Base-by-base conservation (phyloP, 2,888 invertebrate species). In the Eupithecia exiguata region DNA sequence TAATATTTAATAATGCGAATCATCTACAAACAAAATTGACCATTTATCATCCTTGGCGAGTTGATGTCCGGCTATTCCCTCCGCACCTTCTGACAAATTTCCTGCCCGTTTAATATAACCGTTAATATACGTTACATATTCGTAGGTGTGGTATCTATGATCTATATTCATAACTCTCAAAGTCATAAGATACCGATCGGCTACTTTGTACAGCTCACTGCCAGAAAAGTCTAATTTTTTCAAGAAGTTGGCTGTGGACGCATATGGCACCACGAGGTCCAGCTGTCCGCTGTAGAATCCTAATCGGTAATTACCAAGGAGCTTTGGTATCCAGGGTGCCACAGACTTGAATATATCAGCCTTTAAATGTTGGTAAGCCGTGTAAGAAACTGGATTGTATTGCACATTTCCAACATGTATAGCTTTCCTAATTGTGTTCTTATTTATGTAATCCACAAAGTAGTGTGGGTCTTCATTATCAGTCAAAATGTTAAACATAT, bases 401-500 rank as follows among this genome's bases (percentile, higher is more conserved):
- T 58, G 30, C 35, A 70, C 35, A 21, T 71, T 62, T n/a, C 75
- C 75, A 5, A 67, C 75, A 38, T 76, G 75, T 4, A 76, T 72
- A 3, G 68, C 66, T 62, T 62, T 68, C 12, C 75, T 61, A 5
- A 61, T 25, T 21, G 58, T 61, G 12, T 61, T 61, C 12, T 4
- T 61, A 30, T 61, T 61, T 12, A 61, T 61, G 14, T 61, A 61
- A 6, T 25, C 5, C 10, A 25, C 3, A 61, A 61, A 61, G 25
- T 61, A 16, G 70, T 21, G 5, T 43, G 6, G 36, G 5, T 65
- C 65, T 5, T 36, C 18, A n/a, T 21, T 7, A 65, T 25, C 25
- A 65, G 21, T 12, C 6, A 46, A 6, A 62, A 61, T 21, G 16
- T 61, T 61, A 61, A 14, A 49, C 5, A 38, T 35, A 62, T 95